Evolutionary conservation across 2,797 vertebrate genomes (phyloP).

Genomic region (Masticophis lateralis): DNA sequence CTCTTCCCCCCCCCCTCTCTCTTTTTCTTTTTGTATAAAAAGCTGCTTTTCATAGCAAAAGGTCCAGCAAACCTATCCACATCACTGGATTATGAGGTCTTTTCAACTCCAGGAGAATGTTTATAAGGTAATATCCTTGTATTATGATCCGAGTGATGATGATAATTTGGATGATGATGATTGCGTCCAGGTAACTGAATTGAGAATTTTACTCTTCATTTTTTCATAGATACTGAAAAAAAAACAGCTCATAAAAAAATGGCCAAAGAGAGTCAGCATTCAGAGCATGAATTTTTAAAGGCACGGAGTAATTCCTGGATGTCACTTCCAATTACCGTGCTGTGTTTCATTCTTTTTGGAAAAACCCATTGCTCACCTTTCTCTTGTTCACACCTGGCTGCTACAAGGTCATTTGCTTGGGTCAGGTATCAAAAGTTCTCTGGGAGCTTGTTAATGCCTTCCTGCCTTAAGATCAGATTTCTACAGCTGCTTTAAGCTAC

Average conservation of each 20-base stretch:
- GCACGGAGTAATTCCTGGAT: slow-evolving; percentile 48
- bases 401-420: slow-evolving; percentile 51
- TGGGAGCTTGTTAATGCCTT: not conserved
- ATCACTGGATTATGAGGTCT: not conserved
- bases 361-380: slow-evolving; percentile 40
- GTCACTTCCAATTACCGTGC: slow-evolving; percentile 55
- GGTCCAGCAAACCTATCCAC: not conserved
- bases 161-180: not conserved
- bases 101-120: not conserved
- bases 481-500: not conserved
- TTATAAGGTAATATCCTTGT: no score
- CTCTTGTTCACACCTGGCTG: slow-evolving; percentile 33
- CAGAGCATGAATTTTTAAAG: slow-evolving; percentile 1
- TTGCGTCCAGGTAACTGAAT: not conserved
- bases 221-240: slow-evolving; percentile 24
- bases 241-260: not conserved
- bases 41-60: not conserved
- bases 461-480: not conserved
- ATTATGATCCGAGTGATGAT: not conserved
- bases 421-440: slow-evolving; percentile 32
- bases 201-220: not conserved
- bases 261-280: slow-evolving; percentile 42
- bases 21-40: not conserved
- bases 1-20: no score
- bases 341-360: slow-evolving; percentile 34